Evolutionary conservation across 2,888 invertebrate genomes (phyloP), one percentile per base, ranked within the genome.

Genomic region (Rutpela maculata): DNA sequence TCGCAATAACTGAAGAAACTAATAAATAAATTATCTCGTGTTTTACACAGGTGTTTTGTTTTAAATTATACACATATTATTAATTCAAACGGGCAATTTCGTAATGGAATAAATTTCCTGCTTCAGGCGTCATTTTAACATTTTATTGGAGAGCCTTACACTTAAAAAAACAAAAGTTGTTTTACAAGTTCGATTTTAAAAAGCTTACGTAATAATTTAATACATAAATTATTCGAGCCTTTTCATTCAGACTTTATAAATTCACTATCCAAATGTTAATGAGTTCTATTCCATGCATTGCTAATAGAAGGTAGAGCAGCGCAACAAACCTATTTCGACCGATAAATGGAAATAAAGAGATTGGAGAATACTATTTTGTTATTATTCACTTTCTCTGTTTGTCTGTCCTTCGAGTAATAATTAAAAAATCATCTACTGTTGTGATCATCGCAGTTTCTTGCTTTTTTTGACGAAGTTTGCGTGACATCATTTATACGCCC

Each of bases 141-240:
- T 62, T 70, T 59, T 70, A 50, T 38, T 35, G 17, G 17, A 67
- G 15, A 31, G 26, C 22, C 18, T 18, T 19, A 18, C 59, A n/a
- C 38, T 67, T 71, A 71, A 67, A 77, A 77, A 77, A 77, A 74
- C 74, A 77, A 77, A 77, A 77, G 77, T 74, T 67, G 77, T 74
- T 77, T 67, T 18, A 38, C 73, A 56, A 59, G 22, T 26, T 65
- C 26, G 3, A 26, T 67, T 71, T 12, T 57, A 68, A 76, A 17
- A 56, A 1, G 26, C 6, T 74, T 77, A 62, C 70, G 56, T 67
- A 76, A 70, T 69, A 31, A 26, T 50, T 26, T 22, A 31, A 31
- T n/a, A 35, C 0, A 35, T 35, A 35, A 31, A 35, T 31, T 62
- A 22, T n/a, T 22, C 50, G 43, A 50, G n/a, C n/a, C 15, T 50